Percentiles rank a stretch among this genome's conserved stretches.
phyloP scores from a whole-genome alignment of 2,888 invertebrate genomes.

The Calliscelio sp. region DNA sequence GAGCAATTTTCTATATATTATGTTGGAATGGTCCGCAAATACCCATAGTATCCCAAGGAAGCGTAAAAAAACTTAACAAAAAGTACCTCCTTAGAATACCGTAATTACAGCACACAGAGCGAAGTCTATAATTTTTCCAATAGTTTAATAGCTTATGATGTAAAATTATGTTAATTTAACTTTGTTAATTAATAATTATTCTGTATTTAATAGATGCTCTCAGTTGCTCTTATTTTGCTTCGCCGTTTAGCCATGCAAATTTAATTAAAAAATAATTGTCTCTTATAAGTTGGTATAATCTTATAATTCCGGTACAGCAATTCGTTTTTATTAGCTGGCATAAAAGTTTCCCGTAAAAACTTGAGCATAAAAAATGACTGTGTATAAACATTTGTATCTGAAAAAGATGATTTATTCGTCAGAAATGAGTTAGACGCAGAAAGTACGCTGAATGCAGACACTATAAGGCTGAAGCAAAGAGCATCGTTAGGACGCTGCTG shows the following conservation, averaged over 20 bases:
- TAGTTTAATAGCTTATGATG: neutral
- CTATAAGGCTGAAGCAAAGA: conserved; percentile 75
- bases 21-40: conserved; percentile 7
- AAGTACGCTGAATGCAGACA: conserved; percentile 75
- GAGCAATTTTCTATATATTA: conserved; percentile 12
- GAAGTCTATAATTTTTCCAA: neutral
- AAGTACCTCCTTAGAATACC: neutral
- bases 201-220: too few relatives aligned
- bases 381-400: conserved; percentile 27
- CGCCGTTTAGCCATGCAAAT: neutral
- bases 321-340: conserved; percentile 31
- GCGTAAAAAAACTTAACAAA: neutral
- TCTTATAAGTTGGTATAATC: neutral
- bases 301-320: neutral
- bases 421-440: conserved; percentile 46
- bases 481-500: conserved; percentile 78
- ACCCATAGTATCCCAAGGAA: conserved; percentile 3
- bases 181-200: too few relatives aligned
- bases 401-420: conserved; percentile 43
- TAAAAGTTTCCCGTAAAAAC: conserved; percentile 19
- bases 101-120: neutral
- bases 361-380: conserved; percentile 6
- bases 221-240: too few relatives aligned
- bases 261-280: neutral
- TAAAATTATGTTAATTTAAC: neutral